phyloP scores from a whole-genome alignment of 2,113 vertebrate genomes.

The Prunella fulvescens region DNA sequence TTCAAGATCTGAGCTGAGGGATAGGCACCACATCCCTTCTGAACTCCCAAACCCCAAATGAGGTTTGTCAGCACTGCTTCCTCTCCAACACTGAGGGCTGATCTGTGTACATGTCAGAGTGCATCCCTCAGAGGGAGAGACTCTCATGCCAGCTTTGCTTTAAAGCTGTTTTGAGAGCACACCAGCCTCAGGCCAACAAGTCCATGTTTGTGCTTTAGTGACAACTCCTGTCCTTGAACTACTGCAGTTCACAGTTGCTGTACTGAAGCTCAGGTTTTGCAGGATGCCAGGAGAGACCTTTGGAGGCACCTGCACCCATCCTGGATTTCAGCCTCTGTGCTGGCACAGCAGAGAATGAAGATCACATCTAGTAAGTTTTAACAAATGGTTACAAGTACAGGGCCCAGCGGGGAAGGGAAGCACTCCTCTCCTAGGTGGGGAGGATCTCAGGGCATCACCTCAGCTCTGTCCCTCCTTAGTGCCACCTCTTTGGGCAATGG shows the following conservation, averaged over 20 bases:
- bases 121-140: neutral
- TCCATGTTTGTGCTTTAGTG: neutral
- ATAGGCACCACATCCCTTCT: neutral
- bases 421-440: neutral
- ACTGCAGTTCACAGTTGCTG: neutral
- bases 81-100: neutral
- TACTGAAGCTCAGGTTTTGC: neutral
- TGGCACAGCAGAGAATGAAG: neutral
- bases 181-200: neutral
- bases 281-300: neutral
- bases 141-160: neutral
- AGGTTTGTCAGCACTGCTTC: neutral
- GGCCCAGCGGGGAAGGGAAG: neutral
- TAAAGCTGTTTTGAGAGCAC: neutral
- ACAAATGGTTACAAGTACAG: conserved; percentile 12
- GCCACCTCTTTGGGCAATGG: neutral
- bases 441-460: neutral
- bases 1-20: neutral
- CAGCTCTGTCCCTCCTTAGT: neutral
- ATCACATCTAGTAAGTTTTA: neutral
- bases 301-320: neutral
- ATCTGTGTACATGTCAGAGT: neutral
- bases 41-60: neutral
- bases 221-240: neutral
- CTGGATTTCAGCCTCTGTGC: neutral